Percentiles rank a stretch among this genome's conserved stretches.
Evolutionary conservation across 1,140 invertebrate genomes (phyloP).

Genomic region (Atopsyche davidsoni): DNA sequence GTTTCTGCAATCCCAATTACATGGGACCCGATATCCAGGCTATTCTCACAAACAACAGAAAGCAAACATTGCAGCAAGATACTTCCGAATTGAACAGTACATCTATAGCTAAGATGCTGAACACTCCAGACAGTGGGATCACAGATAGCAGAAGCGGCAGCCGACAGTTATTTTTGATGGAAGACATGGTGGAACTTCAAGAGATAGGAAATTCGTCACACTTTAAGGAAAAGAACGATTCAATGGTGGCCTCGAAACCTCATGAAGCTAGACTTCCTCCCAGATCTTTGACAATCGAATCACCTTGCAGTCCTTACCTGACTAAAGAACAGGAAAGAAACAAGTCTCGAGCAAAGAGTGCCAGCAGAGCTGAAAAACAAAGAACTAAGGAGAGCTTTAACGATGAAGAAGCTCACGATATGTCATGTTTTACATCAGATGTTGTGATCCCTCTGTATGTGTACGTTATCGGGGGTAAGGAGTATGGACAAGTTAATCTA

Average conservation of each 20-base stretch:
- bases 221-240: slow-evolving; percentile 31
- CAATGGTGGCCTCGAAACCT: slow-evolving; percentile 32
- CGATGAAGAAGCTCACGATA: slow-evolving; percentile 27
- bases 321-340: slow-evolving; percentile 19
- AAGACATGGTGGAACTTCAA: slow-evolving; percentile 31
- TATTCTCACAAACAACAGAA: slow-evolving; percentile 36
- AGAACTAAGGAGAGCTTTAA: slow-evolving; percentile 27
- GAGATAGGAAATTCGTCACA: slow-evolving; percentile 32
- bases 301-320: slow-evolving; percentile 27
- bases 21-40: slow-evolving; percentile 55
- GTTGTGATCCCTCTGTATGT: slow-evolving; percentile 53
- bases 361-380: slow-evolving; percentile 35
- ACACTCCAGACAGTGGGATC: slow-evolving; percentile 49
- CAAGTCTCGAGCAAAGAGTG: slow-evolving; percentile 37
- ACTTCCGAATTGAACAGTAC: slow-evolving; percentile 16
- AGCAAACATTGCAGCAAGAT: slow-evolving; percentile 33
- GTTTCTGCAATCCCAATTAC: slow-evolving; percentile 71
- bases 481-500: slow-evolving; percentile 60
- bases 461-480: slow-evolving; percentile 60
- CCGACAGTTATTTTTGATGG: slow-evolving; percentile 26
- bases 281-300: slow-evolving; percentile 38
- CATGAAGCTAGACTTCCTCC: slow-evolving; percentile 35
- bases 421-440: slow-evolving; percentile 31
- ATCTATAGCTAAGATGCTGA: slow-evolving; percentile 44
- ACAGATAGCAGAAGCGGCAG: slow-evolving; percentile 42